A percentile compares a stretch with the other conserved stretches of the same genome.
Evolutionary conservation across 2,113 vertebrate genomes (phyloP).

Genomic region (Orientallactaga bullata): DNA sequence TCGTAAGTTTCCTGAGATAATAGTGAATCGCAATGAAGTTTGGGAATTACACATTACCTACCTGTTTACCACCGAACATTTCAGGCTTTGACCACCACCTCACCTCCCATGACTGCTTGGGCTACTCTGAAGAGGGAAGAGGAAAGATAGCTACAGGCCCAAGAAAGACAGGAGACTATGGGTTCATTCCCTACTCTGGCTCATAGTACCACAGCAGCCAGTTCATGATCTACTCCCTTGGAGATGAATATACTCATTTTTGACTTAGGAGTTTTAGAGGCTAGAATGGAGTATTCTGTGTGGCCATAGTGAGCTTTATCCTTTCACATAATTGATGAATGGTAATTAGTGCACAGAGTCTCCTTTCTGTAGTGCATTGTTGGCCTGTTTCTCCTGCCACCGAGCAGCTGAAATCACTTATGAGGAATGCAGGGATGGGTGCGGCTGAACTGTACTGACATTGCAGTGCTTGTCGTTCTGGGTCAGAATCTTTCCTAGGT

Average conservation of each 20-base stretch:
- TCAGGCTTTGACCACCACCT: background rate
- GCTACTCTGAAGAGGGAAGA: background rate
- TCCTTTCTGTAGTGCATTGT: background rate
- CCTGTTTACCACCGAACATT: background rate
- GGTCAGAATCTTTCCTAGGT: background rate
- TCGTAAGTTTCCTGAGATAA: background rate
- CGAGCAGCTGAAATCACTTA: background rate
- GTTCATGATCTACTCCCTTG: background rate
- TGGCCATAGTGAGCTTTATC: background rate
- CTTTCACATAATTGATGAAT: background rate
- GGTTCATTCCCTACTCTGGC: background rate
- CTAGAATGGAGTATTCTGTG: background rate
- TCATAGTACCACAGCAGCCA: background rate
- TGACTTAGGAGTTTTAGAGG: background rate
- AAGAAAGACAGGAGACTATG: background rate
- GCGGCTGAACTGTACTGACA: background rate
- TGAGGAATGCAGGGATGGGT: no score
- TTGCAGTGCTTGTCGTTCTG: background rate
- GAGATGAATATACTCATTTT: background rate
- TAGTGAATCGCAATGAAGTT: background rate
- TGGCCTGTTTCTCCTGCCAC: background rate
- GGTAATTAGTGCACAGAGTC: background rate
- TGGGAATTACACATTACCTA: background rate
- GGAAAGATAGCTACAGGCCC: background rate
- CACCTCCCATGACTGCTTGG: background rate